Percentiles rank a stretch among this genome's conserved stretches.
Evolutionary conservation across 2,797 vertebrate species (phyloP).

Genomic region (Garrulus glandarius): DNA sequence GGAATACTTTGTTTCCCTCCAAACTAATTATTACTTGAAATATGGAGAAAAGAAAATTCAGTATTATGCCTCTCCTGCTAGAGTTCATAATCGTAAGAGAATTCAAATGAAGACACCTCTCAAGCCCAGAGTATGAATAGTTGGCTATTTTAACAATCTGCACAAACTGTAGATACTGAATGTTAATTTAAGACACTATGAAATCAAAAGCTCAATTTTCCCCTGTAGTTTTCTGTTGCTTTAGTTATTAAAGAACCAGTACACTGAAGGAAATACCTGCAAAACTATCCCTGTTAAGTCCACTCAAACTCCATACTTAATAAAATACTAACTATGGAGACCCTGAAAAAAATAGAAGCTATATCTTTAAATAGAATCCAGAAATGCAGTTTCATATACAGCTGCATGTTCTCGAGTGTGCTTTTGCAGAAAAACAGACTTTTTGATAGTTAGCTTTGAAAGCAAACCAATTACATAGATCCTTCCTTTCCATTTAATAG

Average conservation of each 20-base stretch:
- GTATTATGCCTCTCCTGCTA: constrained; percentile 16
- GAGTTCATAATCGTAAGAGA: constrained; percentile 28
- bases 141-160: constrained; percentile 17
- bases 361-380: constrained; percentile 31
- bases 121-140: constrained; percentile 13
- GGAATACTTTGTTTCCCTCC: constrained; percentile 55
- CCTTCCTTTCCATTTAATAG: constrained; percentile 50
- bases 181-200: constrained; percentile 38
- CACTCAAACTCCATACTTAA: constrained; percentile 44
- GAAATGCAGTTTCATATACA: constrained; percentile 3
- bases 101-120: constrained; percentile 43
- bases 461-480: constrained; percentile 43
- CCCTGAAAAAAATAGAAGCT: constrained; percentile 9
- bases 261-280: constrained; percentile 49
- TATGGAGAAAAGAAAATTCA: constrained; percentile 37
- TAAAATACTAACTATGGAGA: constrained; percentile 38
- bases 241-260: constrained; percentile 29
- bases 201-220: constrained; percentile 36
- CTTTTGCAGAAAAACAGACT: background rate
- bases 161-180: constrained; percentile 35
- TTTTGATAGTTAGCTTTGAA: constrained; percentile 7
- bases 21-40: constrained; percentile 55
- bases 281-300: constrained; percentile 33
- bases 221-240: constrained; percentile 14
- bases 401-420: background rate